These are phyloP conservation scores for Scaptomyza polygonia DNA, from an alignment of 2,888 invertebrate genomes.

Conservation along the genomic window DNA sequence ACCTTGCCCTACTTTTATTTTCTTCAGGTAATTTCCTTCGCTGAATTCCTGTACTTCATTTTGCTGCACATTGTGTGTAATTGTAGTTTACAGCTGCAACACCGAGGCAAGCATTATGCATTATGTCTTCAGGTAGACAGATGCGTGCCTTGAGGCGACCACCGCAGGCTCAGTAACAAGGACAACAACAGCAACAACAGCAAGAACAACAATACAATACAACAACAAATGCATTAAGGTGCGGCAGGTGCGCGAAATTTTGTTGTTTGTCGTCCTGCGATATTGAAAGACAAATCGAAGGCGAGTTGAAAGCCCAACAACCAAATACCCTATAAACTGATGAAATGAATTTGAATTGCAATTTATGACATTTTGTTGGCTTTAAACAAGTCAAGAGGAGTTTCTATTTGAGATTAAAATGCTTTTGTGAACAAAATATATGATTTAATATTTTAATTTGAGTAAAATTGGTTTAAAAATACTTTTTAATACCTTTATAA, in stretches of 20 bases:
- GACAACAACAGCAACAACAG: slow-evolving; percentile 3
- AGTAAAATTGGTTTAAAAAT: too few species aligned
- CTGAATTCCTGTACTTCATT: slow-evolving; percentile 4
- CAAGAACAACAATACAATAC: slow-evolving; percentile 5
- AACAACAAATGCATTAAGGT: slow-evolving; percentile 28
- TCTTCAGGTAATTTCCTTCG: slow-evolving; percentile 9
- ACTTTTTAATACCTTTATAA: too few species aligned
- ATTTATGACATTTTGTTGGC: neutral
- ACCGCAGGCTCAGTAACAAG: slow-evolving; percentile 28
- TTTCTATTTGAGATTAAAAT: too few species aligned
- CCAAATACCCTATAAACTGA: slow-evolving; percentile 36
- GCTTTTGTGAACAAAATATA: too few species aligned
- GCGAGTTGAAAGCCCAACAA: slow-evolving; percentile 22
- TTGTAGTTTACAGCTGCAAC: slow-evolving; percentile 49
- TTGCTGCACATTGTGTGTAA: slow-evolving; percentile 39
- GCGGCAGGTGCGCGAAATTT: slow-evolving; percentile 73
- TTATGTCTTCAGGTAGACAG: slow-evolving; percentile 51
- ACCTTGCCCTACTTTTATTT: slow-evolving; percentile 8
- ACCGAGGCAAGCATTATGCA: slow-evolving; percentile 11
- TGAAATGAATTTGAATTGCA: neutral
- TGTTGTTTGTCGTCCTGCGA: slow-evolving; percentile 42
- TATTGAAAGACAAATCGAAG: slow-evolving; percentile 63
- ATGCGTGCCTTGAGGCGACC: slow-evolving; percentile 39
- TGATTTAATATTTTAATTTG: too few species aligned
- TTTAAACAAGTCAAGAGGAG: too few species aligned